Percentiles rank a stretch among this genome's conserved stretches.
Evolutionary conservation across 2,888 invertebrate species (phyloP).

Genomic region (Trachelus troglodyta): DNA sequence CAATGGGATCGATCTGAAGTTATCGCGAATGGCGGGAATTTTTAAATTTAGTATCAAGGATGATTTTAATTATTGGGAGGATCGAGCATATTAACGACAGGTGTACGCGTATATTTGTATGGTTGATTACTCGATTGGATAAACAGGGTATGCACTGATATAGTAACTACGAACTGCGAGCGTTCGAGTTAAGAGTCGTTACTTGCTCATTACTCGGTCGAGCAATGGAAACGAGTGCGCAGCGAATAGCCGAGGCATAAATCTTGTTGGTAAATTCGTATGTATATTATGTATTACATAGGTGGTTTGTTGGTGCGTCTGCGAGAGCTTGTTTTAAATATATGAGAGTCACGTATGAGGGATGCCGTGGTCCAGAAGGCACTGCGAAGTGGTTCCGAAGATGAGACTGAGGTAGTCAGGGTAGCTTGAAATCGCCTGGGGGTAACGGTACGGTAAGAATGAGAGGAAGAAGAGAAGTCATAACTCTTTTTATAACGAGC

Average conservation of each 20-base stretch:
- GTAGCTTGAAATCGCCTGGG: not conserved
- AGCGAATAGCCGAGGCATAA: not conserved
- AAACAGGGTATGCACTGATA: not conserved
- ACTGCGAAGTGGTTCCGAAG: not conserved
- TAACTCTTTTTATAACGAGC: not conserved
- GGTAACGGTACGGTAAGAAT: not conserved
- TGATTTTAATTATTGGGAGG: not conserved
- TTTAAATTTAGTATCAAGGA: not conserved
- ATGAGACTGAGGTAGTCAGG: not conserved
- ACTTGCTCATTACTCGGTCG: not conserved
- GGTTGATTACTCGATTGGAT: not conserved
- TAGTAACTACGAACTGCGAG: not conserved
- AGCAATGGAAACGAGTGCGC: not conserved
- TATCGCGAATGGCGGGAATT: not conserved
- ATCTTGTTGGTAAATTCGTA: not conserved
- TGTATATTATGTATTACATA: not conserved
- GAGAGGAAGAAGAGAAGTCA: not conserved
- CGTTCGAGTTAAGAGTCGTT: not conserved
- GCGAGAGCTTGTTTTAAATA: not conserved
- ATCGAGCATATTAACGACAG: not conserved
- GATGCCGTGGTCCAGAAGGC: not conserved
- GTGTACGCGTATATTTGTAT: not conserved
- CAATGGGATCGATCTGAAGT: not conserved
- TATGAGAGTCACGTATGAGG: not conserved
- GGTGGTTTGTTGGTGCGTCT: not conserved